Percentiles rank a stretch among this genome's conserved stretches.
phyloP scores from a whole-genome alignment of 2,888 invertebrate species.

The Eurytoma adleriae region DNA sequence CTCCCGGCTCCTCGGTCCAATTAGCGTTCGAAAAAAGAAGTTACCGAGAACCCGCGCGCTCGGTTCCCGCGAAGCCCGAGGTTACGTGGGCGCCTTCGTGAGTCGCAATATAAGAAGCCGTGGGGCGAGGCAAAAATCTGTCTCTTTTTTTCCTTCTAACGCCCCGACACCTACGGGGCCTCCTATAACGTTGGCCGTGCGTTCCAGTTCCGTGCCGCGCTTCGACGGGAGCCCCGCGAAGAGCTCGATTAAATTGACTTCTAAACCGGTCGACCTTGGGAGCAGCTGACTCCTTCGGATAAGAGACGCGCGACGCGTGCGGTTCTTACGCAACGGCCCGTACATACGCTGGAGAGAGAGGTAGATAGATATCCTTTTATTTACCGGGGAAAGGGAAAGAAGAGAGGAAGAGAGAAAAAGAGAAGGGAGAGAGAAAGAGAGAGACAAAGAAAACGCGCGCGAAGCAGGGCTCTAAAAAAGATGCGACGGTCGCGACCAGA shows the following conservation, averaged over 20 bases:
- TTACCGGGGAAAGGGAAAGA: no score
- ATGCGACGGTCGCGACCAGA: neutral
- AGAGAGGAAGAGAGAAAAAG: neutral
- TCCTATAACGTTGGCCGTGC: conserved; percentile 14
- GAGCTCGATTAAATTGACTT: conserved; percentile 57
- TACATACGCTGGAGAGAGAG: neutral
- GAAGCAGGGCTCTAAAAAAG: neutral
- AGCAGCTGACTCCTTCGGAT: conserved; percentile 63
- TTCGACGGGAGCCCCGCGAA: conserved; percentile 15
- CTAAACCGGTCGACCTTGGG: conserved; percentile 64
- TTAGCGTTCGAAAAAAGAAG: conserved; percentile 2
- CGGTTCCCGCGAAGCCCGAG: no score
- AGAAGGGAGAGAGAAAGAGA: neutral
- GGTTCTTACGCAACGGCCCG: conserved; percentile 51
- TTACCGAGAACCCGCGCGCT: no score
- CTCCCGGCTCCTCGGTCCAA: conserved; percentile 17
- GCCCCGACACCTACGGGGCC: neutral
- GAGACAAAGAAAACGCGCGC: no score
- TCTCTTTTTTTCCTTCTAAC: conserved; percentile 5
- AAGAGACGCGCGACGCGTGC: conserved; percentile 32
- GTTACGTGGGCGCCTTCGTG: no score
- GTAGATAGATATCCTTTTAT: no score
- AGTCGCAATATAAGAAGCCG: no score
- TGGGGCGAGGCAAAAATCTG: neutral
- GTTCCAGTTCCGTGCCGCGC: conserved; percentile 25